phyloP scores from a whole-genome alignment of 1,140 invertebrate species.

The Achroia grisella region DNA sequence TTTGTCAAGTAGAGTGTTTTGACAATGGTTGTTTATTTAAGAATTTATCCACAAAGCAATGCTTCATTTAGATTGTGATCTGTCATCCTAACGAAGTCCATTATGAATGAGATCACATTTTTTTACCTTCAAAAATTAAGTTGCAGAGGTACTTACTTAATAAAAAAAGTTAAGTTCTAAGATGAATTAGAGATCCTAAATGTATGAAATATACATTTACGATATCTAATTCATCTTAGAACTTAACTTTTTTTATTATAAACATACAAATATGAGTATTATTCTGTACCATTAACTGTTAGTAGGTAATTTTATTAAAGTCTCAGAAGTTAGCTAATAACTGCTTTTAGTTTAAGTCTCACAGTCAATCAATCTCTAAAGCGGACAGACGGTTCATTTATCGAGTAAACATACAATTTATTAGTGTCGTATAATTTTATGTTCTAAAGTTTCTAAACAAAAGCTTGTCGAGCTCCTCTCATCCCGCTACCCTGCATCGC shows the following conservation, averaged over 20 bases:
- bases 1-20: constrained; percentile 59
- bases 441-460: constrained; percentile 70
- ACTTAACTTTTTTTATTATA: too few relatives aligned
- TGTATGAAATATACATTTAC: too few relatives aligned
- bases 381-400: constrained; percentile 45
- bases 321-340: constrained; percentile 11
- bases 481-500: constrained; percentile 6
- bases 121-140: too few relatives aligned
- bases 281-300: too few relatives aligned
- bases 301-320: too few relatives aligned
- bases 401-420: constrained; percentile 67
- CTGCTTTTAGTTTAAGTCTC: constrained; percentile 18
- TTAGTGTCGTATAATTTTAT: constrained; percentile 70
- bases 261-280: too few relatives aligned
- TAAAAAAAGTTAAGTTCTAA: too few relatives aligned
- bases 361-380: constrained; percentile 20
- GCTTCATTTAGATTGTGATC: constrained; percentile 18
- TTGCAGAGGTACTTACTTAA: too few relatives aligned
- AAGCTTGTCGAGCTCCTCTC: constrained; percentile 37
- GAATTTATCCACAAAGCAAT: constrained; percentile 26
- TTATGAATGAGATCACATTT: neutral
- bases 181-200: too few relatives aligned
- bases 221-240: too few relatives aligned
- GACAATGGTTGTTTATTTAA: constrained; percentile 57
- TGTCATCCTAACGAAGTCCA: constrained; percentile 6